These are phyloP conservation scores for Crocodylus rhombifer DNA, from an alignment of 2,797 vertebrate species.

Conservation along the genomic window DNA sequence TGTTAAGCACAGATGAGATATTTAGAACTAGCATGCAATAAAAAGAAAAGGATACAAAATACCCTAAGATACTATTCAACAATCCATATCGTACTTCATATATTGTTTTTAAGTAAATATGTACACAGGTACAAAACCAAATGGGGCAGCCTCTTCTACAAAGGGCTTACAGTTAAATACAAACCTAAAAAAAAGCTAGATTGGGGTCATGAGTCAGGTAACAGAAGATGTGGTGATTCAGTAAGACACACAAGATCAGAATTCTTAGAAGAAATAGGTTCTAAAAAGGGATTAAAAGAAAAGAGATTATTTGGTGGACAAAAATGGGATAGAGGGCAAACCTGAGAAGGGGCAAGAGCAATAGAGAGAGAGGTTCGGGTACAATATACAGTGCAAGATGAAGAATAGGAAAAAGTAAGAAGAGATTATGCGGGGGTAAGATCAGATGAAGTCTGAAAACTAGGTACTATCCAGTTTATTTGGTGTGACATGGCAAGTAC, in stretches of 20 bases:
- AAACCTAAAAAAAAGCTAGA: not conserved
- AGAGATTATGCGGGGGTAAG: not conserved
- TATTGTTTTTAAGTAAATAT: not conserved
- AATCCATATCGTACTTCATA: not conserved
- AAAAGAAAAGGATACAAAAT: constrained; percentile 15
- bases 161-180: not conserved
- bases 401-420: not conserved
- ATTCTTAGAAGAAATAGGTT: not conserved
- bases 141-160: not conserved
- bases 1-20: not conserved
- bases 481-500: not conserved
- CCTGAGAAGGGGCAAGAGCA: not conserved
- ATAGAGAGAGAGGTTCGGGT: not conserved
- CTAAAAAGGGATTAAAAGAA: not conserved
- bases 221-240: not conserved
- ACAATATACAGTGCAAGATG: not conserved
- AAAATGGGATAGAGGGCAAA: not conserved
- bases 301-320: not conserved
- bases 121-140: not conserved
- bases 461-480: not conserved
- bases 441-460: not conserved
- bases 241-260: not conserved
- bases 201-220: not conserved
- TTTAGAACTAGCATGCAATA: not conserved
- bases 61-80: not conserved